A percentile compares a stretch with the other conserved stretches of the same genome.
phyloP scores from a whole-genome alignment of 2,797 vertebrate genomes.

The Pempheris klunzingeri region DNA sequence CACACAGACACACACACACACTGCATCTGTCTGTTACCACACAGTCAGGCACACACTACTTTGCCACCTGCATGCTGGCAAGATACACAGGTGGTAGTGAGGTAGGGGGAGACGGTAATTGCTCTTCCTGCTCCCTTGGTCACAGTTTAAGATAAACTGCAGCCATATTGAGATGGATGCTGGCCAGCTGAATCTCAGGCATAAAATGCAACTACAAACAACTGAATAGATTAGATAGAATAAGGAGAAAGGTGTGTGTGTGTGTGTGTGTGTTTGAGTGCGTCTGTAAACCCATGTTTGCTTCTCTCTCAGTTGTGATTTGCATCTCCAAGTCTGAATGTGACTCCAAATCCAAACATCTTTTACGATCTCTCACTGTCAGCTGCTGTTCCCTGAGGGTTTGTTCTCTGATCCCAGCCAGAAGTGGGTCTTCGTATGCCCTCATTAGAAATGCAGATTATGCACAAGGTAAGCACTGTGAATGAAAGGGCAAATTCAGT shows the following conservation, averaged over 20 bases:
- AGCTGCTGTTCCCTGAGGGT: constrained; percentile 42
- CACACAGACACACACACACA: constrained; percentile 18
- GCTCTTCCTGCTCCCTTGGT: constrained; percentile 50
- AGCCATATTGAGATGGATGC: constrained; percentile 60
- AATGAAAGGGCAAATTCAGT: constrained; percentile 49
- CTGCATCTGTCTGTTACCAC: constrained; percentile 48
- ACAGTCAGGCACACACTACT: constrained; percentile 33
- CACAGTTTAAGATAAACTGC: constrained; percentile 62
- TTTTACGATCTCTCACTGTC: constrained; percentile 35
- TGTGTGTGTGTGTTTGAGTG: not conserved
- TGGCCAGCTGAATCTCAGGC: constrained; percentile 26
- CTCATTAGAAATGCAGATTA: constrained; percentile 68
- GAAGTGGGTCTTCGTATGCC: constrained; percentile 41
- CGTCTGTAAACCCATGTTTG: not conserved
- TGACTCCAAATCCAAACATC: constrained; percentile 40
- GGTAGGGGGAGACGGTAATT: constrained; percentile 40
- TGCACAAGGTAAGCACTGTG: constrained; percentile 58
- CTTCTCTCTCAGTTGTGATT: constrained; percentile 27
- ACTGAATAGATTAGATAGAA: constrained; percentile 24
- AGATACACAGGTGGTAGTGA: constrained; percentile 53
- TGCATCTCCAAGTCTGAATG: constrained; percentile 36
- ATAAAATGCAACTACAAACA: constrained; percentile 37
- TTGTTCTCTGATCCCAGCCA: constrained; percentile 55
- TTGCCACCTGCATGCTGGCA: constrained; percentile 44
- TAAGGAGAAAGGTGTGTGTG: not conserved